Evolutionary conservation across 2,888 invertebrate genomes (phyloP).

Genomic region (Parnassius orleans): DNA sequence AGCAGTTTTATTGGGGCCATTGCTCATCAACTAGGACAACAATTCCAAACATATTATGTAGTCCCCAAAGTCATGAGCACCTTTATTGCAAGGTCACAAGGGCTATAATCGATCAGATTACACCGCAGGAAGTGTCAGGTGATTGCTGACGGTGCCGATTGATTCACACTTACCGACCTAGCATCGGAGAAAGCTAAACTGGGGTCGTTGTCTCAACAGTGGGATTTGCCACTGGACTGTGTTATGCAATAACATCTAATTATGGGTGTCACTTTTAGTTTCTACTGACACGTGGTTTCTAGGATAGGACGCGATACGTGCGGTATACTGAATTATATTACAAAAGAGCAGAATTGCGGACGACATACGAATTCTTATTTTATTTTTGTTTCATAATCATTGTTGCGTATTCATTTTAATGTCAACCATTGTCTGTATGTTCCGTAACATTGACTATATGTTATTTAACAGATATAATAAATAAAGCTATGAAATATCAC

Average conservation of each 20-base stretch:
- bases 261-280: slow-evolving; percentile 63
- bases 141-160: slow-evolving; percentile 45
- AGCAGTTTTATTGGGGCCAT: slow-evolving; percentile 52
- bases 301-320: slow-evolving; percentile 30
- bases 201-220: slow-evolving; percentile 30
- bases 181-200: slow-evolving; percentile 59
- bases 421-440: background rate
- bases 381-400: slow-evolving; percentile 6
- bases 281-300: slow-evolving; percentile 54
- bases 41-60: slow-evolving; percentile 38
- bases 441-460: background rate
- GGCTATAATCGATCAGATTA: slow-evolving; percentile 39
- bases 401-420: background rate
- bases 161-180: slow-evolving; percentile 29
- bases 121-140: slow-evolving; percentile 27
- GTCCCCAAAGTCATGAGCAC: slow-evolving; percentile 30
- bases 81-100: slow-evolving; percentile 32
- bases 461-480: background rate
- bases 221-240: slow-evolving; percentile 48
- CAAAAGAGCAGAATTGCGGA: slow-evolving; percentile 29
- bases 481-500: background rate
- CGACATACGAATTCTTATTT: slow-evolving; percentile 1
- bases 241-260: slow-evolving; percentile 55
- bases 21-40: slow-evolving; percentile 47
- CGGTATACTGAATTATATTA: slow-evolving; percentile 33